Percentiles rank a stretch among this genome's conserved stretches.
These are phyloP conservation scores for Sylvilagus bachmani DNA, from an alignment of 2,113 vertebrate genomes.

Conservation along the genomic window DNA sequence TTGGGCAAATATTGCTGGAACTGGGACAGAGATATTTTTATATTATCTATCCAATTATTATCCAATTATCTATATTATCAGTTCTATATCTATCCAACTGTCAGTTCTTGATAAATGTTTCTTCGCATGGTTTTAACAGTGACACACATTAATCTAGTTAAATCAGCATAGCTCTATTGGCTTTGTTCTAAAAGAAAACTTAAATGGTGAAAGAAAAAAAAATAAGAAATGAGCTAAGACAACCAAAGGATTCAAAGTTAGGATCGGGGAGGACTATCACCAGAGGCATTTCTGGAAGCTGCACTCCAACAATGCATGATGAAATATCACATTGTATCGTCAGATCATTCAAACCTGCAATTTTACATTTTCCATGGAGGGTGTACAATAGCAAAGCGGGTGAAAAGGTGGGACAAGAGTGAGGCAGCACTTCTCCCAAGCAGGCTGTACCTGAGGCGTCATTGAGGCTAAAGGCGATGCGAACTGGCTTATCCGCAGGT, in stretches of 20 bases:
- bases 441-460: slow-evolving; percentile 92
- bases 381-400: background rate
- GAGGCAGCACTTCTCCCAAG: background rate
- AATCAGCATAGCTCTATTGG: background rate
- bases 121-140: background rate
- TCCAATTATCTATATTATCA: background rate
- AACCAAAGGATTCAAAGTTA: background rate
- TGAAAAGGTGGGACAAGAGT: no score
- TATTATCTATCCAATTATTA: slow-evolving; percentile 53
- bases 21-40: slow-evolving; percentile 51
- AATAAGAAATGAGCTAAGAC: background rate
- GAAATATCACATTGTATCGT: background rate
- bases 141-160: slow-evolving; percentile 39
- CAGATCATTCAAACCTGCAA: background rate
- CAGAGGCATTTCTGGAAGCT: background rate
- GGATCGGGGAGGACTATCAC: background rate
- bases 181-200: slow-evolving; percentile 36
- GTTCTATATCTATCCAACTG: slow-evolving; percentile 26
- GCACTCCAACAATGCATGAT: background rate
- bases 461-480: slow-evolving; percentile 98
- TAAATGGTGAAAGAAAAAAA: background rate
- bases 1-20: slow-evolving; percentile 50
- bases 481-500: slow-evolving; percentile 96
- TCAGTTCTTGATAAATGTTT: slow-evolving; percentile 33
- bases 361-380: background rate